phyloP scores from a whole-genome alignment of 2,888 invertebrate species.

The Pachycephus smyrnensis region DNA sequence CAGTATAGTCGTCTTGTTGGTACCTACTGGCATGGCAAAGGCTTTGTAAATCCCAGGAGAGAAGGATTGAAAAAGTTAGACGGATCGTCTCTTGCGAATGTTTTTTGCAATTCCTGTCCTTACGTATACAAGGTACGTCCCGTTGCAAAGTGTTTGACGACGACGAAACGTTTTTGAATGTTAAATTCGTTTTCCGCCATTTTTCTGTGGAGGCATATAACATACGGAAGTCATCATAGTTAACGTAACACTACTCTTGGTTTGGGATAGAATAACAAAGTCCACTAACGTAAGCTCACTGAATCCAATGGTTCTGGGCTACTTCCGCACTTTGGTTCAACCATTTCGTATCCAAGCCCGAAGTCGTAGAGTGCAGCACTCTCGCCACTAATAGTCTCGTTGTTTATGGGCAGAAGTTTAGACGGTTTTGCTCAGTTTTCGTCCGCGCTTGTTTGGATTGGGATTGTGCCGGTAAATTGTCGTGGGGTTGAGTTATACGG shows the following conservation, averaged over 20 bases:
- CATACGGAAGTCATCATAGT: neutral
- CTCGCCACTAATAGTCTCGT: conserved; percentile 24
- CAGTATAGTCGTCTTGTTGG: neutral
- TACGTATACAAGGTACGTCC: neutral
- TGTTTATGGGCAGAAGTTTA: conserved; percentile 47
- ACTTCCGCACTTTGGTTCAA: neutral
- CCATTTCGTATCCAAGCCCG: neutral
- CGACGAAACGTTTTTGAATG: neutral
- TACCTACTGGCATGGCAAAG: neutral
- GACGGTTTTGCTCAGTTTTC: conserved; percentile 37
- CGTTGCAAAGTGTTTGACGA: neutral
- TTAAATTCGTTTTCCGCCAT: neutral
- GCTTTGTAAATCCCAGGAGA: neutral
- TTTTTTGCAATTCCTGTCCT: neutral
- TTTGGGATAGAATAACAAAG: neutral
- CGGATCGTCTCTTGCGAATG: neutral
- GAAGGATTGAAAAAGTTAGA: neutral
- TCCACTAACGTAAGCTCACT: neutral
- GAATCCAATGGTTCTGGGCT: neutral
- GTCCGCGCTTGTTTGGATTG: conserved; percentile 41
- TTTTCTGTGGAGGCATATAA: neutral
- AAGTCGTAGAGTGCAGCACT: neutral
- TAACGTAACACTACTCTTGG: neutral
- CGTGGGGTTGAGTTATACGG: conserved; percentile 53
- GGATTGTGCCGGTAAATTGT: conserved; percentile 51